These are phyloP conservation scores for Crioceris asparagi DNA, from an alignment of 2,888 invertebrate genomes.

Conservation along the genomic window DNA sequence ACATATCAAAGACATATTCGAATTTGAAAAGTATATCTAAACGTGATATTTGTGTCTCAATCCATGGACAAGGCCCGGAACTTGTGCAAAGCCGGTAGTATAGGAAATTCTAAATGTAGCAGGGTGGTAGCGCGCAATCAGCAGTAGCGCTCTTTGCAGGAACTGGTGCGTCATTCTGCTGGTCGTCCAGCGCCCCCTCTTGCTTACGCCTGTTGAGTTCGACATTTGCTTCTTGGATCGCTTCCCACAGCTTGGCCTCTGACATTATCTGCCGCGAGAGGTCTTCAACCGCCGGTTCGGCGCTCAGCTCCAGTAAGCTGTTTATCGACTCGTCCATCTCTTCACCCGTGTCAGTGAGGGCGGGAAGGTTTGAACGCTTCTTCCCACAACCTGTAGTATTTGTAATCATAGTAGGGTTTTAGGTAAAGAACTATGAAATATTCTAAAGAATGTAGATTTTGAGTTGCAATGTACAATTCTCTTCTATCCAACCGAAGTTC, in stretches of 20 bases:
- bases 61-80: too few relatives aligned
- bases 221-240: constrained; percentile 65
- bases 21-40: too few relatives aligned
- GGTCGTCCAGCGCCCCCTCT: constrained; percentile 27
- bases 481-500: too few relatives aligned
- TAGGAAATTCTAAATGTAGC: constrained; percentile 31
- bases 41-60: too few relatives aligned
- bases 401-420: too few relatives aligned
- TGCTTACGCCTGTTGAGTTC: constrained; percentile 56
- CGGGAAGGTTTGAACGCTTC: constrained; percentile 47
- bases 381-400: constrained; percentile 65
- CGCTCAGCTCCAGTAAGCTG: constrained; percentile 55
- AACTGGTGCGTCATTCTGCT: constrained; percentile 26
- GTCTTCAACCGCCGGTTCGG: constrained; percentile 61
- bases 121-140: constrained; percentile 35
- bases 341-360: constrained; percentile 36
- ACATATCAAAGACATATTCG: too few relatives aligned
- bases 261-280: constrained; percentile 68
- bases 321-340: constrained; percentile 53
- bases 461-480: too few relatives aligned
- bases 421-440: too few relatives aligned
- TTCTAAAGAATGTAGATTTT: too few relatives aligned
- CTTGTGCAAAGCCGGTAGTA: too few relatives aligned
- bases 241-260: constrained; percentile 69
- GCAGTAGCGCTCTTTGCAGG: constrained; percentile 31